phyloP scores from a whole-genome alignment of 2,113 vertebrate species.

The Typhlomys cinereus region DNA sequence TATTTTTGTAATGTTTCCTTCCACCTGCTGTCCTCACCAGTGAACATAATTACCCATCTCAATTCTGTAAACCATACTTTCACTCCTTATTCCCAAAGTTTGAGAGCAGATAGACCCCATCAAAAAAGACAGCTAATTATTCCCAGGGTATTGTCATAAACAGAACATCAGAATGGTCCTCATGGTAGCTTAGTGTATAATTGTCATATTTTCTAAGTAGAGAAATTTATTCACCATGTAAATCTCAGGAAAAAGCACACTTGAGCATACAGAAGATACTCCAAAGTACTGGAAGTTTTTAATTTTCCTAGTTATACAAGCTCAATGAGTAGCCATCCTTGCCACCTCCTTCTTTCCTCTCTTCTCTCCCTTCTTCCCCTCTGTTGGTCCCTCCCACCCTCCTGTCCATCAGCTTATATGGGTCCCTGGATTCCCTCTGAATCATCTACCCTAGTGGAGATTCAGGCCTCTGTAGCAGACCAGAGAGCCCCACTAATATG shows the following conservation, averaged over 20 bases:
- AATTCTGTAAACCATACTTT: background rate
- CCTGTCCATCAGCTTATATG: too few relatives aligned
- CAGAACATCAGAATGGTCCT: background rate
- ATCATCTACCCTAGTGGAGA: too few relatives aligned
- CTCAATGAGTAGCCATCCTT: too few relatives aligned
- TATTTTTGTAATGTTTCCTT: slow-evolving; percentile 1
- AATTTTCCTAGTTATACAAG: too few relatives aligned
- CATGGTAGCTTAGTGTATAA: background rate
- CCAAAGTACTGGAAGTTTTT: background rate
- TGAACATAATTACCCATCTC: background rate
- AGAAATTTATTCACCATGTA: slow-evolving; percentile 3
- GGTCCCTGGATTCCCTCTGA: too few relatives aligned
- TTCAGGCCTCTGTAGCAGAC: too few relatives aligned
- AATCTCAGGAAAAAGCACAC: background rate
- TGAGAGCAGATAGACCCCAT: background rate
- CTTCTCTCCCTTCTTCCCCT: too few relatives aligned
- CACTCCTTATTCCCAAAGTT: background rate
- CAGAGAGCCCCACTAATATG: too few relatives aligned
- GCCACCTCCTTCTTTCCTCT: too few relatives aligned
- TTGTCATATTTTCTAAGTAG: background rate
- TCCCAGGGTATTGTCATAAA: background rate
- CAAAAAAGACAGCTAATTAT: background rate
- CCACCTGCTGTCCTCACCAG: background rate
- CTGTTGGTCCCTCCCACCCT: too few relatives aligned
- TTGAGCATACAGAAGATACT: background rate